Evolutionary conservation across 1,140 invertebrate species (phyloP).

Genomic region (Drosophila nannoptera): DNA sequence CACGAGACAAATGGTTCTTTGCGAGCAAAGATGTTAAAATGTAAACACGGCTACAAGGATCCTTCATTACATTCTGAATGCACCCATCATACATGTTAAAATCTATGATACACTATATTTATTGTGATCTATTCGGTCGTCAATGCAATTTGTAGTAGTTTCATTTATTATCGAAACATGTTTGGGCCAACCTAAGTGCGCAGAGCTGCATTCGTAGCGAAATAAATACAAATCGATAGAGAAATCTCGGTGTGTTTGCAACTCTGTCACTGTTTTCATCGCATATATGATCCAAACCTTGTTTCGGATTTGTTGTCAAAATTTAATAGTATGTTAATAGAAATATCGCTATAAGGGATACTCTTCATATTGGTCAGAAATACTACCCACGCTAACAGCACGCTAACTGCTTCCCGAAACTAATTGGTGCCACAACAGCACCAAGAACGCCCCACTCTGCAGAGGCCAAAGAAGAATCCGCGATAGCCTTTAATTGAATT

Average conservation of each 20-base stretch:
- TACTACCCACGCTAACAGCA: neutral
- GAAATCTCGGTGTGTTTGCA: conserved; percentile 1
- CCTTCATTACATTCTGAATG: too few relatives aligned
- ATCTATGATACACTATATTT: too few relatives aligned
- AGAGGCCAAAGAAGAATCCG: conserved; percentile 30
- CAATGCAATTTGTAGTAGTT: neutral
- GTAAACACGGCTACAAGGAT: too few relatives aligned
- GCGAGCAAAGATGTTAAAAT: too few relatives aligned
- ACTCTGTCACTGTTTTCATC: conserved; percentile 48
- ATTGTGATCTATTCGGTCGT: neutral
- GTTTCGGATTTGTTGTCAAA: conserved; percentile 44
- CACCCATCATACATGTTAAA: too few relatives aligned
- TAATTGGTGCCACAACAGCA: neutral
- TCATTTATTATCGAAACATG: neutral
- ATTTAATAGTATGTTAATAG: conserved; percentile 33
- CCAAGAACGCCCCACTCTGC: neutral
- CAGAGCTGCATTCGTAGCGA: conserved; percentile 1
- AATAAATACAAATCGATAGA: neutral
- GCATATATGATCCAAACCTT: conserved; percentile 24
- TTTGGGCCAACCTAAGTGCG: neutral
- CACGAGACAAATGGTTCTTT: too few relatives aligned
- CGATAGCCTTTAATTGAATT: conserved; percentile 41
- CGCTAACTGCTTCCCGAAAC: neutral
- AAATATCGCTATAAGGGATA: conserved; percentile 7
- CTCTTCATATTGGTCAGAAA: neutral